Conservation (phyloP, 2,888 invertebrate species). For the Corbicula japonica region DNA sequence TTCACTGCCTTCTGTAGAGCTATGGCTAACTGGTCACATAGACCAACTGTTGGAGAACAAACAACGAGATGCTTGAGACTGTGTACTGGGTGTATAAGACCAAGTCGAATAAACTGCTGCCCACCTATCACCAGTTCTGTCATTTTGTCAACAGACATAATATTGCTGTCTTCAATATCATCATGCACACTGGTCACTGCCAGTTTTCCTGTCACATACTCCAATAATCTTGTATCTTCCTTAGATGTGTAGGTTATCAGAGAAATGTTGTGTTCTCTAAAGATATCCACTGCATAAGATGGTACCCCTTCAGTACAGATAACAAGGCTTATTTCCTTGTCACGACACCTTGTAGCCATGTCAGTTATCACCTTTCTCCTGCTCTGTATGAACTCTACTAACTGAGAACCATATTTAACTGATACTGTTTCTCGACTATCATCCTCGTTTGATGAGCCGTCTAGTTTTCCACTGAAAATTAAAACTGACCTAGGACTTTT, state of each 20-base stretch:
- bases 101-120: slow-evolving; percentile 43
- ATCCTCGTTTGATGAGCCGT: slow-evolving; percentile 19
- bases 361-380: slow-evolving; percentile 33
- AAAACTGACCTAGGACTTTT: slow-evolving; percentile 11
- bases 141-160: slow-evolving; percentile 19
- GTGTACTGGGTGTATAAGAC: not conserved
- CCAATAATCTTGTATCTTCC: slow-evolving; percentile 66
- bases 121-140: slow-evolving; percentile 50
- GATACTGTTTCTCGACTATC: slow-evolving; percentile 24
- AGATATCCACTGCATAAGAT: slow-evolving; percentile 65
- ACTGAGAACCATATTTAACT: slow-evolving; percentile 16
- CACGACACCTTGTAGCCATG: slow-evolving; percentile 52
- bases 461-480: slow-evolving; percentile 23
- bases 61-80: slow-evolving; percentile 55
- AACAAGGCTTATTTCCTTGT: slow-evolving; percentile 50
- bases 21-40: slow-evolving; percentile 62
- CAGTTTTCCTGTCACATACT: slow-evolving; percentile 31
- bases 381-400: slow-evolving; percentile 17
- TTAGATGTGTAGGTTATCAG: slow-evolving; percentile 67
- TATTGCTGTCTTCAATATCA: slow-evolving; percentile 32
- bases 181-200: slow-evolving; percentile 33
- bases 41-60: slow-evolving; percentile 70
- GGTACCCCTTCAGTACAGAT: slow-evolving; percentile 70
- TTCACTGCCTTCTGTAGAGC: slow-evolving; percentile 62
- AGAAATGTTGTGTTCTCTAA: slow-evolving; percentile 60